phyloP scores from a whole-genome alignment of 2,113 vertebrate species.

The Callopanchax toddi region DNA sequence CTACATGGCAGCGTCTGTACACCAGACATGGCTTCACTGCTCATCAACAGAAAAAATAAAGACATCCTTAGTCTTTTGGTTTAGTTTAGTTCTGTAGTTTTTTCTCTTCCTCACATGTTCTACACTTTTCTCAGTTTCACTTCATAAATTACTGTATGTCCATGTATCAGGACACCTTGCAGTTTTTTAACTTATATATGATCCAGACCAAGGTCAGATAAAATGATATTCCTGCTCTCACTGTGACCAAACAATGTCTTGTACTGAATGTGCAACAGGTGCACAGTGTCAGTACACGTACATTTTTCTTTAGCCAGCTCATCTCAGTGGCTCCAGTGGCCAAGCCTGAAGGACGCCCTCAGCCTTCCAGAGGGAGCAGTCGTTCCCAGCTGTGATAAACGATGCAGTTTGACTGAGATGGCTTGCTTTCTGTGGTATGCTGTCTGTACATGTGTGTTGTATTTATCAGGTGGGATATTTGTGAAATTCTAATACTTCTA shows the following conservation, averaged over 20 bases:
- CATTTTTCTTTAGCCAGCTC: slow-evolving; percentile 37
- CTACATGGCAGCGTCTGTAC: too few relatives aligned
- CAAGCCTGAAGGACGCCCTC: slow-evolving; percentile 65
- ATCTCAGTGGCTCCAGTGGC: slow-evolving; percentile 40
- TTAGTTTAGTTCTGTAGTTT: too few relatives aligned
- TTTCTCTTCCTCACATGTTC: too few relatives aligned
- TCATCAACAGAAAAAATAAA: too few relatives aligned
- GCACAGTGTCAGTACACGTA: slow-evolving; percentile 37
- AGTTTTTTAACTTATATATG: too few relatives aligned
- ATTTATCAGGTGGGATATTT: too few relatives aligned
- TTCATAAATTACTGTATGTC: too few relatives aligned
- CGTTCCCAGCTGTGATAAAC: slow-evolving; percentile 64
- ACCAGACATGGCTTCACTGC: too few relatives aligned
- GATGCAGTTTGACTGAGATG: slow-evolving; percentile 31
- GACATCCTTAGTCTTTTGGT: too few relatives aligned
- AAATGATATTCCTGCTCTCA: slow-evolving; percentile 20
- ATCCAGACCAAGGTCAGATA: slow-evolving; percentile 29
- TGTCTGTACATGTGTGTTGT: neutral
- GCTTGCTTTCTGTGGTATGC: slow-evolving; percentile 8
- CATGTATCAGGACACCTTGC: too few relatives aligned
- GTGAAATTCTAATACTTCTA: slow-evolving; percentile 14
- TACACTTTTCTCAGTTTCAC: too few relatives aligned
- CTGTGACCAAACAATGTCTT: neutral
- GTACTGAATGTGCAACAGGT: slow-evolving; percentile 39
- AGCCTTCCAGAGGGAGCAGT: slow-evolving; percentile 46